These are phyloP conservation scores for Pyrgilauda ruficollis DNA, from an alignment of 2,113 vertebrate species.

Conservation along the genomic window DNA sequence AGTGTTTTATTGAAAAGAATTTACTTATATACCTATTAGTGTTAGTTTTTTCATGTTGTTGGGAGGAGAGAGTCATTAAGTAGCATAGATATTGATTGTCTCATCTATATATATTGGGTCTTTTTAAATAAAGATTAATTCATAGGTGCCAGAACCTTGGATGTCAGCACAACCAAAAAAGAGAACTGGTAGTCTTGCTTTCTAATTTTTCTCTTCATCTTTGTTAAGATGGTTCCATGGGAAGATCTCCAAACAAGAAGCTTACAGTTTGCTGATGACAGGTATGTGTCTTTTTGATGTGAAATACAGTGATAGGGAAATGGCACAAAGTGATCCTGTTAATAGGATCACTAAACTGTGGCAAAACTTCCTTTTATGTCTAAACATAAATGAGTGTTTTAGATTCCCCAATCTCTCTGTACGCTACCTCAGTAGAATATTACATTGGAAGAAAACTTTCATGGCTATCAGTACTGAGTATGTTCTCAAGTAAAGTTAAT, in stretches of 20 bases:
- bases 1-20: neutral
- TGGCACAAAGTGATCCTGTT: neutral
- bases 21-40: neutral
- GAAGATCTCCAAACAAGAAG: slow-evolving; percentile 98
- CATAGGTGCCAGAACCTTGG: slow-evolving; percentile 22
- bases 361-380: neutral
- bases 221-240: slow-evolving; percentile 95
- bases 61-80: neutral
- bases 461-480: neutral
- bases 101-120: neutral
- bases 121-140: slow-evolving; percentile 49
- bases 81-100: neutral
- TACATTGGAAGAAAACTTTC: neutral
- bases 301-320: neutral
- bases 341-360: neutral
- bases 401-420: neutral
- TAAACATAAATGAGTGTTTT: neutral
- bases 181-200: slow-evolving; percentile 29
- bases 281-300: slow-evolving; percentile 73
- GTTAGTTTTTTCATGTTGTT: neutral
- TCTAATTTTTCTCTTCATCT: slow-evolving; percentile 67
- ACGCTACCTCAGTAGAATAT: neutral
- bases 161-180: neutral
- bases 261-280: slow-evolving; percentile 97
- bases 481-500: neutral